A percentile compares a stretch with the other conserved stretches of the same genome.
Evolutionary conservation across 1,140 invertebrate species (phyloP).

Genomic region (Drosophila dunni): DNA sequence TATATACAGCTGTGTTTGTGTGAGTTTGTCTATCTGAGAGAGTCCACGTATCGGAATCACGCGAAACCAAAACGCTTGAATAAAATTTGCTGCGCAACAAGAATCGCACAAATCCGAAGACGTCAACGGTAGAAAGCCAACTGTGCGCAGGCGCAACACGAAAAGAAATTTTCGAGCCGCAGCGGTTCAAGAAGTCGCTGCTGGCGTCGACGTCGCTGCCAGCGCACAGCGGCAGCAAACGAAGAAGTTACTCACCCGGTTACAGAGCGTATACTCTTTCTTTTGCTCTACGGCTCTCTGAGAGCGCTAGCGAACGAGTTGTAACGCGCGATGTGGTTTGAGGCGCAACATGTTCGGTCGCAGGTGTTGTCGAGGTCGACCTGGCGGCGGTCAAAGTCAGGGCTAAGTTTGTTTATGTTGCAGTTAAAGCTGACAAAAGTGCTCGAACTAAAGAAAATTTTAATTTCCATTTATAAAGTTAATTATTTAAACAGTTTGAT

Average conservation of each 20-base stretch:
- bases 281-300: background rate
- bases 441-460: too few species aligned
- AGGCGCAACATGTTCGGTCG: slow-evolving; percentile 57
- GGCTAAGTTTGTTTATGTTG: slow-evolving; percentile 74
- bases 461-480: background rate
- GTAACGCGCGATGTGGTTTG: slow-evolving; percentile 32
- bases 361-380: slow-evolving; percentile 66
- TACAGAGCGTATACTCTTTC: background rate
- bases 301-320: slow-evolving; percentile 1
- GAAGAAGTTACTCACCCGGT: slow-evolving; percentile 52
- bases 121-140: slow-evolving; percentile 84
- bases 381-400: slow-evolving; percentile 79
- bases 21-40: slow-evolving; percentile 44
- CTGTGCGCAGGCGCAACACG: slow-evolving; percentile 83
- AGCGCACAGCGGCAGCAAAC: slow-evolving; percentile 36
- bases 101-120: slow-evolving; percentile 83
- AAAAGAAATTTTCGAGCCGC: slow-evolving; percentile 79
- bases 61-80: slow-evolving; percentile 46
- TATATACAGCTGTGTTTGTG: slow-evolving; percentile 22
- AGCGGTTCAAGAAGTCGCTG: slow-evolving; percentile 54
- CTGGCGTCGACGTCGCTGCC: slow-evolving; percentile 42
- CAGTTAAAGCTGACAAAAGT: background rate
- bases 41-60: slow-evolving; percentile 71
- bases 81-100: slow-evolving; percentile 39
- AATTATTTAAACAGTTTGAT: background rate